phyloP scores from a whole-genome alignment of 92 coral and sea anemone species.

The Epizoanthus rinbou region DNA sequence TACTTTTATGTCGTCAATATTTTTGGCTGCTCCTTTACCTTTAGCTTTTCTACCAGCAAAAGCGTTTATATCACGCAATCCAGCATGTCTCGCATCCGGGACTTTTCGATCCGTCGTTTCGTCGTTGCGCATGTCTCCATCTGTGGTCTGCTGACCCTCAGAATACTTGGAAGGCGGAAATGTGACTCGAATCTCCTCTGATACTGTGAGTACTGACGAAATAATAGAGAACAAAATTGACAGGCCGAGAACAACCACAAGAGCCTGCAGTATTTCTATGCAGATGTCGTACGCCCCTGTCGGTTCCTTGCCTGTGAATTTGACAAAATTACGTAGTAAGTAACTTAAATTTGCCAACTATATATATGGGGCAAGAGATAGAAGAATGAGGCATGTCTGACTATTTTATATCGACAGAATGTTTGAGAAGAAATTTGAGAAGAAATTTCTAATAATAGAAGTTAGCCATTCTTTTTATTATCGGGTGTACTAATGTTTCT shows the following conservation, averaged over 20 bases:
- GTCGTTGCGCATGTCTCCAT: constrained; percentile 1
- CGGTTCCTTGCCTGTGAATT: constrained; percentile 81
- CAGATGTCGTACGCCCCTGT: constrained; percentile 43
- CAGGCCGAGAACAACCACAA: constrained; percentile 84
- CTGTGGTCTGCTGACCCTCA: constrained; percentile 24
- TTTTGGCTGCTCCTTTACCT: not conserved
- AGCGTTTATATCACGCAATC: constrained; percentile 30
- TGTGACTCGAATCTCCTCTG: constrained; percentile 81
- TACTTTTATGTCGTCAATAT: not conserved
- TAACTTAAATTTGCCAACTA: too few species aligned
- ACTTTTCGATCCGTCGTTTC: constrained; percentile 19
- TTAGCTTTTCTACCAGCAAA: constrained; percentile 19
- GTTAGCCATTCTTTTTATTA: too few species aligned
- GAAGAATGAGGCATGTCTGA: too few species aligned
- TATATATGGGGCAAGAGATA: too few species aligned
- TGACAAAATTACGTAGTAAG: too few species aligned
- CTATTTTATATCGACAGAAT: too few species aligned
- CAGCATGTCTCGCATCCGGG: constrained; percentile 43
- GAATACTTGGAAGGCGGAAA: constrained; percentile 62
- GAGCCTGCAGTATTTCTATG: constrained; percentile 80
- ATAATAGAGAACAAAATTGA: constrained; percentile 93
- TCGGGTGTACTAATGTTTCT: too few species aligned
- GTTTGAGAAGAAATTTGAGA: too few species aligned
- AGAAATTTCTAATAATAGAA: too few species aligned
- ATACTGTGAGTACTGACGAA: constrained; percentile 80